Conservation (phyloP, 92 coral and sea anemone species). For the Muricea muricata region DNA sequence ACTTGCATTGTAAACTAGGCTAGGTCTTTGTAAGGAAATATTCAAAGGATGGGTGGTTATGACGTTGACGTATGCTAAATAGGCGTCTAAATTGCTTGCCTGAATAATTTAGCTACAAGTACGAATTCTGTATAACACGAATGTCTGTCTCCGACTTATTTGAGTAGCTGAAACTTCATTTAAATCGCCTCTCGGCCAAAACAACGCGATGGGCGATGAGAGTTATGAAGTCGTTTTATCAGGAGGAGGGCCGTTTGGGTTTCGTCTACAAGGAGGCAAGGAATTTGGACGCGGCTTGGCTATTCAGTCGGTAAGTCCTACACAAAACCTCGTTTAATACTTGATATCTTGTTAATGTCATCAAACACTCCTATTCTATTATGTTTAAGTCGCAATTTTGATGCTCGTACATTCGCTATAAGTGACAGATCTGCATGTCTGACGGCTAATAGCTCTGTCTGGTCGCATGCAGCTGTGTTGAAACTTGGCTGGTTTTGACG, state of each 20-base stretch:
- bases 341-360: neutral
- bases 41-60: neutral
- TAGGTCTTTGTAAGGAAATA: conserved; percentile 35
- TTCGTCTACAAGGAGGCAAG: conserved; percentile 96
- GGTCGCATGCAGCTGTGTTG: neutral
- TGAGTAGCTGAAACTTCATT: neutral
- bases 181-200: neutral
- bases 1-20: conserved; percentile 32
- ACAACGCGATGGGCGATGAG: conserved; percentile 72
- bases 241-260: conserved; percentile 99
- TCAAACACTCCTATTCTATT: neutral
- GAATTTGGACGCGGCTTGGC: conserved; percentile 88
- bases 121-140: neutral
- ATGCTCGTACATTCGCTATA: neutral
- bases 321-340: neutral
- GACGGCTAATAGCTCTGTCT: neutral
- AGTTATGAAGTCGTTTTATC: conserved; percentile 64
- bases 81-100: conserved; percentile 14
- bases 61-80: conserved; percentile 1
- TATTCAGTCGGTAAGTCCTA: conserved; percentile 80
- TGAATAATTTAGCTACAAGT: neutral
- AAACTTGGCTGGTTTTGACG: neutral
- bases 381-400: neutral
- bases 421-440: neutral
- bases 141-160: neutral